Percentiles rank a stretch among this genome's conserved stretches.
Conservation (phyloP, 2,888 invertebrate species). For the Dasypolia templi region DNA sequence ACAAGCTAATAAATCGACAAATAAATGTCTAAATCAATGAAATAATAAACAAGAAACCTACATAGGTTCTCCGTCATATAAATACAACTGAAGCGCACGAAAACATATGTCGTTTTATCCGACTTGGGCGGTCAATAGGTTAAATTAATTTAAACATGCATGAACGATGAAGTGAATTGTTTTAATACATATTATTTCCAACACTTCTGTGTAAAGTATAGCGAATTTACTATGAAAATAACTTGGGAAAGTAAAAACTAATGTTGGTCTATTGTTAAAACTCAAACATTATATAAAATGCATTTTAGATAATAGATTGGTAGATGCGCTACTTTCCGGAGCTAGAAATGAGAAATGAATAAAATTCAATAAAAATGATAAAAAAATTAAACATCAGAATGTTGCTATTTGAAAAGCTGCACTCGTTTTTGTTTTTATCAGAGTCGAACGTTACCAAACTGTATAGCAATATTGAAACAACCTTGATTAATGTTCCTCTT, state of each 20-base stretch:
- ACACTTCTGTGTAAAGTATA: constrained; percentile 77
- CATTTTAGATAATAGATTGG: constrained; percentile 88
- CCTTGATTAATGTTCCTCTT: constrained; percentile 90
- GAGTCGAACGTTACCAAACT: constrained; percentile 88
- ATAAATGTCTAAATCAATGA: neutral
- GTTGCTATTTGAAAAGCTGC: constrained; percentile 91
- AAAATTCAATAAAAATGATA: constrained; percentile 76
- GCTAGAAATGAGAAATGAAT: constrained; percentile 80
- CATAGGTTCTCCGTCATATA: neutral
- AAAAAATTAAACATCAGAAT: constrained; percentile 76
- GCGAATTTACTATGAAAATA: constrained; percentile 75
- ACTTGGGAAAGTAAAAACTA: constrained; percentile 73
- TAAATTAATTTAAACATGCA: constrained; percentile 60
- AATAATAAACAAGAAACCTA: neutral
- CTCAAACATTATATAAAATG: constrained; percentile 78
- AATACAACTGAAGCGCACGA: neutral
- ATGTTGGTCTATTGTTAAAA: constrained; percentile 75
- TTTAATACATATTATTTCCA: constrained; percentile 69
- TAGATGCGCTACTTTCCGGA: constrained; percentile 90
- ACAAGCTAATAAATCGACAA: neutral
- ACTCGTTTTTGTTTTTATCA: constrained; percentile 84
- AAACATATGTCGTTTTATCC: neutral
- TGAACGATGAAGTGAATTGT: constrained; percentile 49
- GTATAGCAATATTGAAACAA: constrained; percentile 89
- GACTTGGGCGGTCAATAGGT: neutral